A percentile compares a stretch with the other conserved stretches of the same genome.
These are phyloP conservation scores for Acleris literana DNA, from an alignment of 2,888 invertebrate genomes.

Conservation along the genomic window DNA sequence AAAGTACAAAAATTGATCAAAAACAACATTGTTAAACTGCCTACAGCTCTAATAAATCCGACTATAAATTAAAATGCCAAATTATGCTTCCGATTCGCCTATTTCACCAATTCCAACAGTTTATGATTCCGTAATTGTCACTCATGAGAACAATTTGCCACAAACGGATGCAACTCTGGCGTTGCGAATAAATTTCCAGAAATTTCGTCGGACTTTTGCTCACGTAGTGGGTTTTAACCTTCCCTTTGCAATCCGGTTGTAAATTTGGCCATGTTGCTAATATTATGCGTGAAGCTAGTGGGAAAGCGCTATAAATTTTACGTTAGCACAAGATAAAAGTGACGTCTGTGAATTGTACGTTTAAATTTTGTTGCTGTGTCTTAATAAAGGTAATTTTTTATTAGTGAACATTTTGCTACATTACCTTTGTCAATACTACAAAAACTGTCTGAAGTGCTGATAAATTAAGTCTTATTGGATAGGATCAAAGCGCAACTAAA, in stretches of 20 bases:
- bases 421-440: too few relatives aligned
- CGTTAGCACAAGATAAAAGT: slow-evolving; percentile 24
- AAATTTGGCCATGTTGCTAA: slow-evolving; percentile 29
- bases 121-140: slow-evolving; percentile 24
- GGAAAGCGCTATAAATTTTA: slow-evolving; percentile 26
- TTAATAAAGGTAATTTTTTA: not conserved
- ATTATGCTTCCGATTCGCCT: not conserved
- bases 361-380: slow-evolving; percentile 8
- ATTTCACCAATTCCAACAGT: too few relatives aligned
- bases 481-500: too few relatives aligned
- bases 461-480: too few relatives aligned
- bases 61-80: not conserved
- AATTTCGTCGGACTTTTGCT: slow-evolving; percentile 28
- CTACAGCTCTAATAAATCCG: too few relatives aligned
- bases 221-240: slow-evolving; percentile 28
- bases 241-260: slow-evolving; percentile 25
- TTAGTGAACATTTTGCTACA: not conserved
- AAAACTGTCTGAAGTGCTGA: too few relatives aligned
- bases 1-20: too few relatives aligned
- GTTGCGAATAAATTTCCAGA: slow-evolving; percentile 21
- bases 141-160: slow-evolving; percentile 19
- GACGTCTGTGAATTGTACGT: slow-evolving; percentile 13
- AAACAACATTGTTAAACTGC: too few relatives aligned
- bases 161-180: slow-evolving; percentile 19
- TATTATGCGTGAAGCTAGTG: slow-evolving; percentile 30